phyloP scores from a whole-genome alignment of 2,888 invertebrate species.

The Hirtodrosophila cameraria region DNA sequence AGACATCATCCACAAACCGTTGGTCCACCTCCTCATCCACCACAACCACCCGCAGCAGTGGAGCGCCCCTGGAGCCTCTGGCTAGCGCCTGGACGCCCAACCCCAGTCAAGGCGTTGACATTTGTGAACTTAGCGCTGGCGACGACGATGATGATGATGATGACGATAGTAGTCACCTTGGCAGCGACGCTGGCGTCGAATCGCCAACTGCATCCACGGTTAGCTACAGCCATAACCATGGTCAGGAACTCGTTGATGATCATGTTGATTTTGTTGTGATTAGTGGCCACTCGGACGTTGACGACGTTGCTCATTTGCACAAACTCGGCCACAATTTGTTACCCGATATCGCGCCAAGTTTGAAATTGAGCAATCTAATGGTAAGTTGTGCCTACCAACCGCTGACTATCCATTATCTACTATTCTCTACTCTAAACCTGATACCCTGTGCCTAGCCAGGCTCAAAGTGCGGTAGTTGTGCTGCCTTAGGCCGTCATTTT shows the following conservation, averaged over 20 bases:
- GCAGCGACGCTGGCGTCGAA: slow-evolving; percentile 65
- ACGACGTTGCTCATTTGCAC: slow-evolving; percentile 50
- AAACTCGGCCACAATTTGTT: slow-evolving; percentile 75
- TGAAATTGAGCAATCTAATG: slow-evolving; percentile 84
- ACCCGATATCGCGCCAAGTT: slow-evolving; percentile 83
- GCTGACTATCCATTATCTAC: background rate
- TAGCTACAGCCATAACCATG: slow-evolving; percentile 24
- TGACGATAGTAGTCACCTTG: slow-evolving; percentile 43
- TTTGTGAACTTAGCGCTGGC: slow-evolving; percentile 71
- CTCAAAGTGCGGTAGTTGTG: slow-evolving; percentile 44
- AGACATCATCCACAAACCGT: slow-evolving; percentile 83
- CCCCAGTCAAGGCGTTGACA: slow-evolving; percentile 65
- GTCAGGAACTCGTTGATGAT: slow-evolving; percentile 70
- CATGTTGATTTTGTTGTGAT: slow-evolving; percentile 72
- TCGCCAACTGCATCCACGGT: slow-evolving; percentile 37
- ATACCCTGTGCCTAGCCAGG: slow-evolving; percentile 11
- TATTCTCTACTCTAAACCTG: slow-evolving; percentile 2
- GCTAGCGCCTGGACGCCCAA: slow-evolving; percentile 41
- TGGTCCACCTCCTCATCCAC: slow-evolving; percentile 76
- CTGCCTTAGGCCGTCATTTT: slow-evolving; percentile 48
- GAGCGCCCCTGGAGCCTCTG: slow-evolving; percentile 22
- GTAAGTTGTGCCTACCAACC: slow-evolving; percentile 72
- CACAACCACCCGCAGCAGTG: slow-evolving; percentile 53
- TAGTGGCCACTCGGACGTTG: slow-evolving; percentile 60
- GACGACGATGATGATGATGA: slow-evolving; percentile 49